Evolutionary conservation across 2,113 vertebrate genomes (phyloP), one percentile per base, ranked within the genome.

Genomic region (Mesembrinibis cayennensis): DNA sequence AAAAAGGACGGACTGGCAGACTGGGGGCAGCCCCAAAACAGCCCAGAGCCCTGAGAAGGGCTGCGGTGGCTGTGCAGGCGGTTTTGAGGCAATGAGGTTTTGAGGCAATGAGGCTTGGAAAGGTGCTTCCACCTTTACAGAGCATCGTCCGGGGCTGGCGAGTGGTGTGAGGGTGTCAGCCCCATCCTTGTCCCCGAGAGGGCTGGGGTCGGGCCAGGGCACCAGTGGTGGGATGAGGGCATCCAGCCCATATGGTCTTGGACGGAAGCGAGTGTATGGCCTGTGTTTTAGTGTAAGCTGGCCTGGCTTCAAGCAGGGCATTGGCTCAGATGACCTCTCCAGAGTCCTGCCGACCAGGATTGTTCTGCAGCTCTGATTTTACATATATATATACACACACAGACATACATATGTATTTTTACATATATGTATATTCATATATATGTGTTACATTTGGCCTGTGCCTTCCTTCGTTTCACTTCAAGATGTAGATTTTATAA

Each of bases 131-230:
- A 47, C 14, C 40, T 47, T 14, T 7, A 6, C 1, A 27, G 40
- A 56, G 29, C 18, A 59, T 59, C 4, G 2, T 2, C 34, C 1
- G 4, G 49, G 65, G 59, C 34, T 47, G 34, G 27, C 2, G 17
- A 55, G 29, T 4, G 42, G n/a, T 18, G 42, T 1, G 12, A 66
- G 26, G 25, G 50, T 18, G 26, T 65, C 50, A 40, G 42, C 36
- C 32, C 49, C 10, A 7, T 16, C 49, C 18, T 7, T 0, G 2
- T 8, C 40, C 58, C 7, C 1, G 2, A 9, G 26, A 29, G 42
- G 50, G 20, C 42, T 49, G 45, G 49, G 32, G 29, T 29, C 2
- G 4, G 32, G 27, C 32, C 21, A 47, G 40, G 5, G 13, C 6
- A 2, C 63, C 38, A 3, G 32, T 32, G 26, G 47, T 34, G 40